Evolutionary conservation across 2,888 invertebrate genomes (phyloP).

Genomic region (Drosophila rellima): DNA sequence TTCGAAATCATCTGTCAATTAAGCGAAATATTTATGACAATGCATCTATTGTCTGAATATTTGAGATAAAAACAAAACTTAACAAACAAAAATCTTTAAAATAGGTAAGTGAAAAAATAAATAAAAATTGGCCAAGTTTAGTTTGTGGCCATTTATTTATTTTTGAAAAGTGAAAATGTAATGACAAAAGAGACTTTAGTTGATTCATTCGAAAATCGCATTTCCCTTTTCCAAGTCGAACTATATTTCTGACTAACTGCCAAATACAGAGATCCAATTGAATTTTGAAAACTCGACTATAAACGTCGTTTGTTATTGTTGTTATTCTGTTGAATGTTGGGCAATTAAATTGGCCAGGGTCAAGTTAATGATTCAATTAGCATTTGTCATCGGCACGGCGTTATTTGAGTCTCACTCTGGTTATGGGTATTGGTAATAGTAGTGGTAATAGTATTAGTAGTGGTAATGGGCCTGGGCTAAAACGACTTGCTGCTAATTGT

Average conservation of each 20-base stretch:
- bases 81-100: constrained; percentile 6
- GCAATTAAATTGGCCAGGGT: constrained; percentile 72
- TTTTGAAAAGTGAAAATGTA: constrained; percentile 49
- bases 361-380: constrained; percentile 78
- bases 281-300: constrained; percentile 33
- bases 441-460: background rate
- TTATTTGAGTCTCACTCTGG: constrained; percentile 3
- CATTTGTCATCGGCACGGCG: constrained; percentile 71
- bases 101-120: constrained; percentile 17
- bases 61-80: too few species aligned
- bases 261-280: too few species aligned
- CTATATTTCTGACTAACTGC: too few species aligned
- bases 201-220: constrained; percentile 43
- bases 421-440: background rate
- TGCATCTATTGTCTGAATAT: constrained; percentile 28
- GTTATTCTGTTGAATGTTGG: constrained; percentile 67
- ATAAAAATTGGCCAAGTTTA: too few species aligned
- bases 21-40: constrained; percentile 16
- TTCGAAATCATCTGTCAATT: constrained; percentile 1
- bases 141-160: too few species aligned
- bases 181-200: background rate
- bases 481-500: constrained; percentile 55
- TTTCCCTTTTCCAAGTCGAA: constrained; percentile 31
- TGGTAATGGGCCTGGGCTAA: background rate
- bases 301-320: constrained; percentile 37